These are phyloP conservation scores for Alectura lathami DNA, from an alignment of 2,113 vertebrate species.

Conservation along the genomic window DNA sequence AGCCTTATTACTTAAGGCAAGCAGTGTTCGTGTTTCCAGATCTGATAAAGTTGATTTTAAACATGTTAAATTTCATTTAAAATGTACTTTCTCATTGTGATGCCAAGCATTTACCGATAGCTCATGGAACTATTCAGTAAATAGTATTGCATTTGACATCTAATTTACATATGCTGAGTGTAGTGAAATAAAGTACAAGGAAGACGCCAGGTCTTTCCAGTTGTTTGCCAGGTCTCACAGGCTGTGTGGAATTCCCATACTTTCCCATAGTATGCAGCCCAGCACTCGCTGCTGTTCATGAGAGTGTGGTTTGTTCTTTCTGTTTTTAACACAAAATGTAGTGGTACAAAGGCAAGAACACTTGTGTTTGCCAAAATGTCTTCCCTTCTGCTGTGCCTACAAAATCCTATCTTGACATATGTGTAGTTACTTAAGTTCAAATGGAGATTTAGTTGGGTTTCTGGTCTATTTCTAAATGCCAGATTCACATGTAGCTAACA, in stretches of 20 bases:
- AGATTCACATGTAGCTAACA: not conserved
- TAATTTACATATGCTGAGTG: not conserved
- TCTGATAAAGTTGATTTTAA: not conserved
- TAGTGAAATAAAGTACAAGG: not conserved
- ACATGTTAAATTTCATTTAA: not conserved
- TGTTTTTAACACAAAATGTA: not conserved
- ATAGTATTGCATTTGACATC: not conserved
- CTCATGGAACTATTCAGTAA: not conserved
- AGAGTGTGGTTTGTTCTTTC: not conserved
- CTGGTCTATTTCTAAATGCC: not conserved
- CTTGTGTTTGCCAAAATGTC: not conserved
- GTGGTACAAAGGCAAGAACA: not conserved
- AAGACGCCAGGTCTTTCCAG: not conserved
- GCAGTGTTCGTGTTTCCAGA: not conserved
- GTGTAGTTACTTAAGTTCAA: not conserved
- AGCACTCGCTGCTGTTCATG: rapidly evolving
- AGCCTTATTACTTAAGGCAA: not conserved
- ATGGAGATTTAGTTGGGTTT: not conserved
- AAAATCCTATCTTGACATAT: not conserved
- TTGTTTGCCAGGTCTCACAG: no score
- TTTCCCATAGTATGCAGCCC: not conserved
- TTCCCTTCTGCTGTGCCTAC: not conserved
- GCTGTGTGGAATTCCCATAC: no score
- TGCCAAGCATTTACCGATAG: not conserved
- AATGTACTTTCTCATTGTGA: not conserved